phyloP scores from a whole-genome alignment of 2,797 vertebrate genomes.

The Hoplostethus atlanticus region DNA sequence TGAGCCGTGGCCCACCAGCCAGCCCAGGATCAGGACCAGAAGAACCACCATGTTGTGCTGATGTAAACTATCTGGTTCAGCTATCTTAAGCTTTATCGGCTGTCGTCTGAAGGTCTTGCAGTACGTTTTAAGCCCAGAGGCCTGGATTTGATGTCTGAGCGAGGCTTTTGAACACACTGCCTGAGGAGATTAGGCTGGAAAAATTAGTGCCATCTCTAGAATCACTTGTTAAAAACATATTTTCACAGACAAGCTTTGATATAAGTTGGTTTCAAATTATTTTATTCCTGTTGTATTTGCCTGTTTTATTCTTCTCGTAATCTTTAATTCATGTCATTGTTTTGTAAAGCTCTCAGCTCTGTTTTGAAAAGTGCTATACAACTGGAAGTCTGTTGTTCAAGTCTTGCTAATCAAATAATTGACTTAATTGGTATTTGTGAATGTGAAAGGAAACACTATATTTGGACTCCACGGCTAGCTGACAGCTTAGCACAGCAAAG shows the following conservation, averaged over 20 bases:
- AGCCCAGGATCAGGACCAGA: slow-evolving; percentile 49
- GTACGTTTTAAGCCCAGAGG: slow-evolving; percentile 48
- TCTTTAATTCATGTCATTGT: slow-evolving; percentile 42
- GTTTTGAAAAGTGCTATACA: slow-evolving; percentile 50
- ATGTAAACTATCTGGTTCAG: slow-evolving; percentile 39
- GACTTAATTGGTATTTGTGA: slow-evolving; percentile 60
- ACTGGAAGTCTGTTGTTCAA: slow-evolving; percentile 47
- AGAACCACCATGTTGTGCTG: slow-evolving; percentile 47
- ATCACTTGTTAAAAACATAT: slow-evolving; percentile 35
- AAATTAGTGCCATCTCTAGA: slow-evolving; percentile 39
- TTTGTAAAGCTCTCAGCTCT: slow-evolving; percentile 43
- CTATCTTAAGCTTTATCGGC: slow-evolving; percentile 54
- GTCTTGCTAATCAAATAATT: slow-evolving; percentile 51
- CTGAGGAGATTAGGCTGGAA: slow-evolving; percentile 39
- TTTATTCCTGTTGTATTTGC: slow-evolving; percentile 14
- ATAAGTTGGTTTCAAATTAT: slow-evolving; percentile 20
- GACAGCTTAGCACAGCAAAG: slow-evolving; percentile 61
- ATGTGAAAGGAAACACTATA: slow-evolving; percentile 54
- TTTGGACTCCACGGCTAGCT: slow-evolving; percentile 40
- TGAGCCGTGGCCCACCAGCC: slow-evolving; percentile 37
- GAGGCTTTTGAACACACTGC: slow-evolving; percentile 50
- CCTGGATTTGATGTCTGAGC: slow-evolving; percentile 38
- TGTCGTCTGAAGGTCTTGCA: slow-evolving; percentile 56
- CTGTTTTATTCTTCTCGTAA: slow-evolving; percentile 40
- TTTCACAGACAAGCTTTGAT: slow-evolving; percentile 22